These are phyloP conservation scores for Lagopus muta DNA, from an alignment of 2,113 vertebrate genomes.

Conservation along the genomic window DNA sequence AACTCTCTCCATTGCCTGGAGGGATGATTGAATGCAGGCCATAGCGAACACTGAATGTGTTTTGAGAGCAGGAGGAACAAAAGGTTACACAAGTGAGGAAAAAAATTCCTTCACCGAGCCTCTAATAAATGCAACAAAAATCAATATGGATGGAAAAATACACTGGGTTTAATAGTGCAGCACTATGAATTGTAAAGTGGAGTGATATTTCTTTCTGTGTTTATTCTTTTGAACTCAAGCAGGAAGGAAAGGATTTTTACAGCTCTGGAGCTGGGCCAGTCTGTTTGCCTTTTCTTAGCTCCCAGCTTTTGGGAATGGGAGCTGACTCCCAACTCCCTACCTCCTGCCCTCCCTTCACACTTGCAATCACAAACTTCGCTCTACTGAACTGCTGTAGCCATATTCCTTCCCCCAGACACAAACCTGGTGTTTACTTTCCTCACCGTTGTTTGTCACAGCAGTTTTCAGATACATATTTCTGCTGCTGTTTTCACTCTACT, in stretches of 20 bases:
- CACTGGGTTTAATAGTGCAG: background rate
- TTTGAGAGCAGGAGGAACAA: conserved; percentile 5
- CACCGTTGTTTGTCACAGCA: background rate
- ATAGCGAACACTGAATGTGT: rapidly evolving
- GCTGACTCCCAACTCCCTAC: background rate
- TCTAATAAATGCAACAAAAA: background rate
- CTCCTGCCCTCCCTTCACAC: background rate
- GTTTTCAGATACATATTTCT: background rate
- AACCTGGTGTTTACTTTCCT: background rate
- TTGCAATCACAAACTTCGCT: background rate
- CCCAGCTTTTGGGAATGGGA: background rate
- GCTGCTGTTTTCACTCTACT: background rate
- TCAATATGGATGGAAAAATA: background rate
- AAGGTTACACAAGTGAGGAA: conserved; percentile 21
- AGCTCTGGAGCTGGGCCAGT: background rate
- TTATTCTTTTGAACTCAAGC: conserved; percentile 53
- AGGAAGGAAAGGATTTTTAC: conserved; percentile 54
- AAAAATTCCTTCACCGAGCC: background rate
- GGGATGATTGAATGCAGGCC: background rate
- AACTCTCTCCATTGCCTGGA: background rate
- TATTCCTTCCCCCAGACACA: background rate
- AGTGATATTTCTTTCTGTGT: background rate
- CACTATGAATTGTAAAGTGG: conserved; percentile 6
- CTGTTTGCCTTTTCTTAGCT: background rate
- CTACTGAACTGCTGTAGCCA: background rate